Percentiles rank a stretch among this genome's conserved stretches.
phyloP scores from a whole-genome alignment of 2,888 invertebrate species.

The Acrocera orbiculus region DNA sequence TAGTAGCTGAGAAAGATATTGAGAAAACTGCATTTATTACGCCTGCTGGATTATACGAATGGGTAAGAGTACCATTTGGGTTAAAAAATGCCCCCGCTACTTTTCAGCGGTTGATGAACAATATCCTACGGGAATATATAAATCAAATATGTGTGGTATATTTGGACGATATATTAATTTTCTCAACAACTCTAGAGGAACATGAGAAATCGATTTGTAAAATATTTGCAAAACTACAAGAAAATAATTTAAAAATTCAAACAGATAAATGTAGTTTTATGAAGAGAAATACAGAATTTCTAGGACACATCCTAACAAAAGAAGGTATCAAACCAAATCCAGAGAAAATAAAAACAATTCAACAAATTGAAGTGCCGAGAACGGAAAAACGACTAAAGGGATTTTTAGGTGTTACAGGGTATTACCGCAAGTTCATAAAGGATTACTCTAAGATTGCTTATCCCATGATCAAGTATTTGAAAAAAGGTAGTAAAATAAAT shows the following conservation, averaged over 20 bases:
- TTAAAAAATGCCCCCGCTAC: slow-evolving; percentile 6
- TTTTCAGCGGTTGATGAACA: slow-evolving; percentile 8
- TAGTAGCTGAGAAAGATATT: slow-evolving; percentile 6
- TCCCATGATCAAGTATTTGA: too few species aligned
- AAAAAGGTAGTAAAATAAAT: slow-evolving; percentile 2
- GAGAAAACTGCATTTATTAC: slow-evolving; percentile 11
- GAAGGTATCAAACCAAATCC: slow-evolving; percentile 1
- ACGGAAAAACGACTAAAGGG: slow-evolving; percentile 1
- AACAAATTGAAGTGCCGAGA: background rate
- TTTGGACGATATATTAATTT: slow-evolving; percentile 8
- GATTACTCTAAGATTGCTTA: slow-evolving; percentile 1
- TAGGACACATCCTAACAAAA: slow-evolving; percentile 5
- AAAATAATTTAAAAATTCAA: slow-evolving; percentile 3
- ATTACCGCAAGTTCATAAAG: slow-evolving; percentile 10
- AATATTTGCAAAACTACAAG: slow-evolving; percentile 3
- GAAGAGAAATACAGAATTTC: background rate
- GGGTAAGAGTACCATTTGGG: slow-evolving; percentile 9
- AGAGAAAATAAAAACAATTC: background rate
- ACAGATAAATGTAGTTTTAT: slow-evolving; percentile 2
- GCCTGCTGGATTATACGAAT: slow-evolving; percentile 9
- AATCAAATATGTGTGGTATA: slow-evolving; percentile 8
- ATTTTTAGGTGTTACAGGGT: background rate
- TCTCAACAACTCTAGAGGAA: slow-evolving; percentile 8
- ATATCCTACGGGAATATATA: slow-evolving; percentile 7
- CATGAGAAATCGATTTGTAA: slow-evolving; percentile 8